Base-by-base conservation (phyloP, 2,888 invertebrate species). In the Boloria selene region DNA sequence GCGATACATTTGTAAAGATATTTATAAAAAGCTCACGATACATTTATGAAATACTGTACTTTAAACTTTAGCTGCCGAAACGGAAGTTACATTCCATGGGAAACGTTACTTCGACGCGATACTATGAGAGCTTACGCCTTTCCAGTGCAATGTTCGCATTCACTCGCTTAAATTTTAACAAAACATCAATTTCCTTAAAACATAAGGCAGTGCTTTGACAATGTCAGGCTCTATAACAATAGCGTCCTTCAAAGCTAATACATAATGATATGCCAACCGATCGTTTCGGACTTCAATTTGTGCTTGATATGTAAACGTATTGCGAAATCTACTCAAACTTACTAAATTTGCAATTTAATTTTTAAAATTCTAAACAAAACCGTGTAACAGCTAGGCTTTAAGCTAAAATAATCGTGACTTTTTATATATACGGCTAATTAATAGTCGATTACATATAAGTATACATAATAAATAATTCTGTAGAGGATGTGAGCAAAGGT, bases 141-240 rank as follows among this genome's bases (percentile, higher is more conserved):
- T 73, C 72, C 31, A 38, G 31, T 38, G 74, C 70, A 72, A 69
- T 65, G 66, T 69, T 49, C 47, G 67, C 70, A 82, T 75, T 74
- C 77, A 73, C 77, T 79, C 77, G 79, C 80, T 78, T 80, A 82
- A 81, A 82, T 62, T 62, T 51, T 56, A 62, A 51, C 55, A 83
- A 75, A 73, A 76, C 73, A 72, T 73, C 70, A 77, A 61, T 66
- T 79, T 84, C 86, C 88, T 87, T 89, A 90, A 78, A 83, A 84
- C 84, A 81, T 90, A 91, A 90, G 91, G 91, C 91, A 92, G 91
- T 92, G 90, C 85, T 87, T 84, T 79, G 78, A 82, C 77, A 82
- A 54, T 61, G 47, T 61, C 63, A 66, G 69, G 69, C 66, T 53
- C 53, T 63, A 62, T 61, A 26, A 62, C 62, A 69, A 63, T 63